Percentiles rank a stretch among this genome's conserved stretches.
Conservation (phyloP, 2,888 invertebrate genomes). For the Harpalus rufipes region DNA sequence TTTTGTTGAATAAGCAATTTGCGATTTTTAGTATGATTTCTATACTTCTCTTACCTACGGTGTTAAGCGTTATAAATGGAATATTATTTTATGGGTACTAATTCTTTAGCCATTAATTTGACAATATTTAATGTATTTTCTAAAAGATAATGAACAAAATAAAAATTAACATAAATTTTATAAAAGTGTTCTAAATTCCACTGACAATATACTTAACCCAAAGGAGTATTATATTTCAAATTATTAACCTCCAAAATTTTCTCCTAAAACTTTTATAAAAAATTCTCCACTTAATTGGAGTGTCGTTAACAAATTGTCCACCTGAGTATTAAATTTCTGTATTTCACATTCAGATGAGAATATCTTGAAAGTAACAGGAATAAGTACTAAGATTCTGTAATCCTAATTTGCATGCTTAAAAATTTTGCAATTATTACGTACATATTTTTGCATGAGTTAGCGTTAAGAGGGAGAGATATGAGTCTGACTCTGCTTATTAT, state of each 20-base stretch:
- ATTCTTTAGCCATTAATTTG: too few species aligned
- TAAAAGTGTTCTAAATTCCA: too few species aligned
- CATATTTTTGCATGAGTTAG: constrained; percentile 62
- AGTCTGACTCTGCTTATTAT: constrained; percentile 35
- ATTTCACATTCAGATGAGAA: constrained; percentile 39
- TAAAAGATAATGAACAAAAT: too few species aligned
- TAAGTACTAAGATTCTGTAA: constrained; percentile 43
- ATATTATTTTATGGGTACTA: too few species aligned
- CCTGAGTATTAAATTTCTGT: constrained; percentile 27
- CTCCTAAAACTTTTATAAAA: background rate
- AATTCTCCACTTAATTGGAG: background rate
- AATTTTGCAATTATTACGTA: constrained; percentile 63
- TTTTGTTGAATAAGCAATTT: too few species aligned
- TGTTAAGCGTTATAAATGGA: too few species aligned
- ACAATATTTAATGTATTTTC: too few species aligned
- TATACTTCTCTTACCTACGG: too few species aligned
- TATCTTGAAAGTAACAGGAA: constrained; percentile 17
- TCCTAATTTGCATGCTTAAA: constrained; percentile 59
- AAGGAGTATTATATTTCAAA: background rate
- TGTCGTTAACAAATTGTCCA: background rate
- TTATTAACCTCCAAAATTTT: background rate
- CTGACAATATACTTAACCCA: background rate
- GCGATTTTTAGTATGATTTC: too few species aligned
- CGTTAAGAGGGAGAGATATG: constrained; percentile 34
- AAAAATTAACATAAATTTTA: too few species aligned